Percentiles rank a stretch among this genome's conserved stretches.
Conservation (phyloP, 1,140 invertebrate genomes). For the Scaptomyza pallida region DNA sequence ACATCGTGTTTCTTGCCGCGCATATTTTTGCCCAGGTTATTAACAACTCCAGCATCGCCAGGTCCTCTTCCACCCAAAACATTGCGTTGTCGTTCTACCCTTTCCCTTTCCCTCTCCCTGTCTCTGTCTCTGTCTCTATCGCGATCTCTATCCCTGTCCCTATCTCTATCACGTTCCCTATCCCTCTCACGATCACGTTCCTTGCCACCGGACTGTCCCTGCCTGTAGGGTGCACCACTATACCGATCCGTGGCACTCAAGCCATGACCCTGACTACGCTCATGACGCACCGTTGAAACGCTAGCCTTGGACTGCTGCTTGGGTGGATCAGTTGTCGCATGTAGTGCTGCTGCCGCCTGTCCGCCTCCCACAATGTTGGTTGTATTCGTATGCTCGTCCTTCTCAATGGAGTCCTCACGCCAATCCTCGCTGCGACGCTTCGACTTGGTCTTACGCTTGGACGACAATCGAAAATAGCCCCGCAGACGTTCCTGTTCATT, state of each 20-base stretch:
- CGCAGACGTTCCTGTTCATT: constrained; percentile 86
- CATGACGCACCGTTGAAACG: constrained; percentile 28
- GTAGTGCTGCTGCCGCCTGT: background rate
- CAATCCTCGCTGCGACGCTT: constrained; percentile 63
- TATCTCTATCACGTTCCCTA: no score
- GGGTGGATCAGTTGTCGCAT: constrained; percentile 1
- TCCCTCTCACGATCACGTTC: constrained; percentile 33
- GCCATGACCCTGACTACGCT: constrained; percentile 44
- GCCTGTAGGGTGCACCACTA: constrained; percentile 53
- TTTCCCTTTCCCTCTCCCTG: constrained; percentile 14
- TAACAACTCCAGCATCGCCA: constrained; percentile 65
- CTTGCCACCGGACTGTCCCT: constrained; percentile 33
- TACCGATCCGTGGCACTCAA: constrained; percentile 48
- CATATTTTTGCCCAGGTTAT: constrained; percentile 69
- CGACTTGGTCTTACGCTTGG: constrained; percentile 61
- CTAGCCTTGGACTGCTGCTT: constrained; percentile 15
- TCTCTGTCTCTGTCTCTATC: constrained; percentile 29
- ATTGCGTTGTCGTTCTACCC: constrained; percentile 16
- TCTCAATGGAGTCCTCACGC: constrained; percentile 73
- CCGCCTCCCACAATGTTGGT: constrained; percentile 42
- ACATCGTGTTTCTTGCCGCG: constrained; percentile 78
- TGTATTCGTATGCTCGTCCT: constrained; percentile 70
- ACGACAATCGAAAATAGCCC: constrained; percentile 87
- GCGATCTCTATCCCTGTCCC: constrained; percentile 21
- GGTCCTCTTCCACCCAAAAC: constrained; percentile 46